Evolutionary conservation across 2,888 invertebrate genomes (phyloP), one percentile per base, ranked within the genome.

Genomic region (Nowickia ferox): DNA sequence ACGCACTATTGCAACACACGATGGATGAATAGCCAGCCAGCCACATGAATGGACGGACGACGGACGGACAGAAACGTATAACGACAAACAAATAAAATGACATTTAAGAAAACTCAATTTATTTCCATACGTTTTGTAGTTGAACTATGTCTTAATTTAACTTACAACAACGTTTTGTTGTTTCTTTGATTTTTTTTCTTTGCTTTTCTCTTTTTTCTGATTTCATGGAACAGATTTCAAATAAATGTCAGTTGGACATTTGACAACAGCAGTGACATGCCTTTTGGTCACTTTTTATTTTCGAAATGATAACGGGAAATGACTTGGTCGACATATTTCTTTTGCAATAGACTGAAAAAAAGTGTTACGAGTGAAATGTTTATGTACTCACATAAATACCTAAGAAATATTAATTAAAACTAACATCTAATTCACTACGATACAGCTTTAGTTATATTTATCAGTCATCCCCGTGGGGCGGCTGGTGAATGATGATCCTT

Each of bases 221-320:
- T 65, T 59, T 66, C 40, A 51, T 22, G 46, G 61, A 61, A 78
- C 76, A 74, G 72, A 61, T 74, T 84, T 84, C 66, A 78, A 72
- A 84, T 78, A 84, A 72, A 78, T 84, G 83, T 72, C 83, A 84
- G 44, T 72, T 59, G 72, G 77, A 84, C 83, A 77, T 77, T 66
- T 66, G 83, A 74, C 72, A 78, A 78, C 77, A 84, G 48, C 72
- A 59, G 66, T 77, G 77, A 84, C 78, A 84, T 78, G 77, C 77
- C 83, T 84, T 61, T 72, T 78, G 77, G 77, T 78, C 83, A 84
- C 72, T 78, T 84, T 84, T 78, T 66, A 66, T 66, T 83, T 71
- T 71, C 22, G 4, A 30, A 55, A 65, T 55, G 57, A 77, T 65
- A 77, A 57, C 63, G 51, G 71, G 51, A 65, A 82, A 48, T 83